Evolutionary conservation across 2,113 vertebrate species (phyloP).

Genomic region (Oreochromis spilurus): DNA sequence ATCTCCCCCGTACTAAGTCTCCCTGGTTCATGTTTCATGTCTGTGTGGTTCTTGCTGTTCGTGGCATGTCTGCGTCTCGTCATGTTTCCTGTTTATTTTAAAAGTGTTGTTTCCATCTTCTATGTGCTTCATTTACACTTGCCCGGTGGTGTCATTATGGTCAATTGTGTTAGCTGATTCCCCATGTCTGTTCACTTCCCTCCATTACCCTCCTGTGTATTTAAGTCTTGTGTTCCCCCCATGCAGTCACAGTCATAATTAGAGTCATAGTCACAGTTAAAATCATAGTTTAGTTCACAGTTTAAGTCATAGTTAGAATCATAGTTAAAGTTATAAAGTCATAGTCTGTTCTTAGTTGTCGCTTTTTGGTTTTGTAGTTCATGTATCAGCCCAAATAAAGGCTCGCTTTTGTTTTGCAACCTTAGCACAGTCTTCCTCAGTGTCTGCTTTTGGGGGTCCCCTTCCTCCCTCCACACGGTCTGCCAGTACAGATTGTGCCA

Average conservation of each 20-base stretch:
- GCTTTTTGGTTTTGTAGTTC: neutral
- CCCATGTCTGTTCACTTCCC: neutral
- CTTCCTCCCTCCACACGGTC: neutral
- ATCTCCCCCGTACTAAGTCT: neutral
- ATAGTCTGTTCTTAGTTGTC: neutral
- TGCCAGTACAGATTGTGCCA: accelerated
- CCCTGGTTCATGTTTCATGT: neutral
- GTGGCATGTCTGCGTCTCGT: neutral
- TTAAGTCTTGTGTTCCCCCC: neutral
- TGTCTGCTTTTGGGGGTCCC: neutral
- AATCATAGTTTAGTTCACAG: neutral
- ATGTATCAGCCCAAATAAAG: neutral
- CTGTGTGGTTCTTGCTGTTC: neutral
- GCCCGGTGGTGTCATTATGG: neutral
- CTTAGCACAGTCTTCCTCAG: accelerated
- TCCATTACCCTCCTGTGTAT: neutral
- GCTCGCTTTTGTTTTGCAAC: neutral
- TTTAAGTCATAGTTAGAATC: neutral
- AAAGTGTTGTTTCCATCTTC: neutral
- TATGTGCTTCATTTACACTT: neutral
- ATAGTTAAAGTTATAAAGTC: neutral
- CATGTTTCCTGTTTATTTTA: neutral
- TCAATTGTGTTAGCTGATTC: neutral
- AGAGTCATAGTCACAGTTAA: neutral
- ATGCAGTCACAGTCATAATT: neutral